Conservation (phyloP, 2,888 invertebrate species). For the Terebella lapidaria region DNA sequence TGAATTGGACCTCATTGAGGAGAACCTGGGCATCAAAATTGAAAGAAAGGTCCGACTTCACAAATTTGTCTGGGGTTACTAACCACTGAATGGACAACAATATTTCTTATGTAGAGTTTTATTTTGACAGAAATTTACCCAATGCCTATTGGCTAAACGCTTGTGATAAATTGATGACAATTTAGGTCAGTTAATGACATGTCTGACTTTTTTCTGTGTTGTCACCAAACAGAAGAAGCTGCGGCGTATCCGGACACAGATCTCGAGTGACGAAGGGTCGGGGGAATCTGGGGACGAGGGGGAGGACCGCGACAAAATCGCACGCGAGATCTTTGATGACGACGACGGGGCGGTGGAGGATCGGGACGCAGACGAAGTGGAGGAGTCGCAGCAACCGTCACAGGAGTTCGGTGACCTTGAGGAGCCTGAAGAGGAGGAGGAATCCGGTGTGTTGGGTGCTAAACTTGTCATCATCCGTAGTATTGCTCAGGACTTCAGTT, state of each 20-base stretch:
- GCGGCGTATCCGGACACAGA: not conserved
- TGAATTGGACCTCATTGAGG: constrained; percentile 95
- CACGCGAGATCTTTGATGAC: constrained; percentile 49
- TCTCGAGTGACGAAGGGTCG: constrained; percentile 49
- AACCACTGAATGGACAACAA: not conserved
- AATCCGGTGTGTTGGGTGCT: constrained; percentile 23
- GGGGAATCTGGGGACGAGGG: constrained; percentile 35
- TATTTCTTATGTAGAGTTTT: no score
- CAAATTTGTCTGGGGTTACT: not conserved
- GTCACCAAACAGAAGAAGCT: not conserved
- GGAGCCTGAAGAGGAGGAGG: constrained; percentile 14
- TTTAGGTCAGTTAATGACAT: no score
- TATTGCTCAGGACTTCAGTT: no score
- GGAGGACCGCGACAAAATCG: constrained; percentile 44
- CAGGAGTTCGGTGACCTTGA: not conserved
- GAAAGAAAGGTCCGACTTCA: constrained; percentile 42
- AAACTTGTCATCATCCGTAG: no score
- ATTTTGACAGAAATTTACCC: no score
- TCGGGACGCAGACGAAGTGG: constrained; percentile 65
- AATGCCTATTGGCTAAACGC: no score
- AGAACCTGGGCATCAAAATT: constrained; percentile 94
- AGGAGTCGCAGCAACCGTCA: constrained; percentile 63
- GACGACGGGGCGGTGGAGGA: constrained; percentile 32
- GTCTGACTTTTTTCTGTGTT: no score
- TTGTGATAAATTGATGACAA: no score